Conservation (phyloP, 2,113 vertebrate genomes). For the Caretta caretta region DNA sequence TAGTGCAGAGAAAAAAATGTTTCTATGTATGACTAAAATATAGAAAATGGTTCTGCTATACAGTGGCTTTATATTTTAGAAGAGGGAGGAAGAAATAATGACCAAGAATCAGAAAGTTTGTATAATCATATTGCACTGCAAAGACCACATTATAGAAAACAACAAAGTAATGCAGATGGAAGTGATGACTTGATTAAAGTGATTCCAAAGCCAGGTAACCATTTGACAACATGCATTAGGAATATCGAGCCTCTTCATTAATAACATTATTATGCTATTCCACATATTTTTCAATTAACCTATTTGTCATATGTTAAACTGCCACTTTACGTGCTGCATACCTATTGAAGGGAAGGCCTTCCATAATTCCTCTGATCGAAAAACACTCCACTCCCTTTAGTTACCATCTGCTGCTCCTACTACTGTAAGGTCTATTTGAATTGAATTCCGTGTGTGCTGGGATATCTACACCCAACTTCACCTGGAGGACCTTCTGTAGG, state of each 20-base stretch:
- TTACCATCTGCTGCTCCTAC: neutral
- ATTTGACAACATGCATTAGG: neutral
- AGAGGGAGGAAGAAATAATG: slow-evolving; percentile 13
- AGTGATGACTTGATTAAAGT: slow-evolving; percentile 4
- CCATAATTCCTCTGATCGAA: neutral
- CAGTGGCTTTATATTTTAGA: slow-evolving; percentile 32
- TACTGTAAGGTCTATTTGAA: neutral
- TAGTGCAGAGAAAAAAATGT: neutral
- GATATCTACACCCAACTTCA: neutral
- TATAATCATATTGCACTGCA: neutral
- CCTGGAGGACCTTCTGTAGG: neutral
- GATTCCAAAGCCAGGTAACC: slow-evolving; percentile 1
- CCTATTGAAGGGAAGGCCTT: neutral
- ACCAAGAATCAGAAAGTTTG: neutral
- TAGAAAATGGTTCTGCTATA: neutral
- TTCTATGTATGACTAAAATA: slow-evolving; percentile 25
- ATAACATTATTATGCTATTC: neutral
- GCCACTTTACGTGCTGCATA: neutral
- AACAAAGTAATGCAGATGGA: neutral
- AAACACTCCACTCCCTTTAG: neutral
- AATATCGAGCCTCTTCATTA: neutral
- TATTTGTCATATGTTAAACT: slow-evolving; percentile 7
- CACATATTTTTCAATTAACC: slow-evolving; percentile 28
- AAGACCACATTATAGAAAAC: slow-evolving; percentile 20
- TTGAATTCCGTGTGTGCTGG: neutral